Percentiles rank a stretch among this genome's conserved stretches.
Conservation (phyloP, 2,113 vertebrate species). For the Indicator indicator region DNA sequence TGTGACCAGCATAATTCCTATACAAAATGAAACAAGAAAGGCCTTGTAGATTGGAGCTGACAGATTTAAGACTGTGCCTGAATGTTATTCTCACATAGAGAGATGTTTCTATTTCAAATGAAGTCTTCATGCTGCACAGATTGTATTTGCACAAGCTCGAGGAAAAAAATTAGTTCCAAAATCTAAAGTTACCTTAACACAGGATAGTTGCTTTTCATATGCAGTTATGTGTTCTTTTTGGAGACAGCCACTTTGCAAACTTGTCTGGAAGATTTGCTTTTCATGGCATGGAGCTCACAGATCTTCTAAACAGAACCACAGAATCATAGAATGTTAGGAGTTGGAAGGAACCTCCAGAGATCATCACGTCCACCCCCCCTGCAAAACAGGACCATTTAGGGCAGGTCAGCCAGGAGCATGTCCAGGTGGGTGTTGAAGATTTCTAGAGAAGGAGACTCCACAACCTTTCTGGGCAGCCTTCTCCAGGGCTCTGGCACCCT, state of each 20-base stretch:
- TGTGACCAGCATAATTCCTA: conserved; percentile 9
- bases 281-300: background rate
- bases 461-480: no score
- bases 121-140: background rate
- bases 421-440: no score
- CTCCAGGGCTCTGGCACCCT: no score
- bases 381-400: no score
- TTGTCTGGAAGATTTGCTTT: background rate
- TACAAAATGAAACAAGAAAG: background rate
- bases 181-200: background rate
- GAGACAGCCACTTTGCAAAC: background rate
- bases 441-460: no score
- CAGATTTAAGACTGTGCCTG: background rate
- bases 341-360: no score
- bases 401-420: no score
- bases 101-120: conserved; percentile 17
- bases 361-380: no score
- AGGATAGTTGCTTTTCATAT: background rate
- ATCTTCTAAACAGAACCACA: background rate
- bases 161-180: background rate
- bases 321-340: no score
- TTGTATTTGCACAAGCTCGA: background rate
- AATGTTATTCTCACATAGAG: background rate
- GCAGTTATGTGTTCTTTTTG: background rate
- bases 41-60: background rate